A percentile compares a stretch with the other conserved stretches of the same genome.
These are phyloP conservation scores for Sarotherodon lohbergeri DNA, from an alignment of 2,113 vertebrate genomes.

Conservation along the genomic window DNA sequence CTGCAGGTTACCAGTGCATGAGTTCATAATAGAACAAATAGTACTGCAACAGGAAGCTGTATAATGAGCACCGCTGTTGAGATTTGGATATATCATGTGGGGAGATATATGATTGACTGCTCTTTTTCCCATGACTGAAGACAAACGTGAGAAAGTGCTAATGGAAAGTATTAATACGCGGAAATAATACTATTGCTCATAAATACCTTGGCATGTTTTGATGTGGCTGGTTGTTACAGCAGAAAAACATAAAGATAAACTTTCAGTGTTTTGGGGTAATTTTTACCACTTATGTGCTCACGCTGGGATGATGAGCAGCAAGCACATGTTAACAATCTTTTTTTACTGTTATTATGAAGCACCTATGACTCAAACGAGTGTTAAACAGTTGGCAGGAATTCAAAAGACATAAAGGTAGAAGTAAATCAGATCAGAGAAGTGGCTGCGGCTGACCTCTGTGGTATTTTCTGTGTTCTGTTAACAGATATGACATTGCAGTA, in stretches of 20 bases:
- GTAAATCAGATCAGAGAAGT: not conserved
- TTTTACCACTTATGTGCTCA: not conserved
- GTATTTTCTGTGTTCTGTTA: not conserved
- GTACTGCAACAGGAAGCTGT: not conserved
- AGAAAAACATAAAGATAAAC: not conserved
- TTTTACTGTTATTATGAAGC: not conserved
- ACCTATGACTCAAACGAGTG: not conserved
- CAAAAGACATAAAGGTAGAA: conserved; percentile 1
- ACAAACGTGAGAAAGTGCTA: not conserved
- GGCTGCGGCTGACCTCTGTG: not conserved
- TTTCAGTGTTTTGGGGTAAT: not conserved
- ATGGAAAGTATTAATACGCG: not conserved
- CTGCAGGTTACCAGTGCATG: conserved; percentile 16
- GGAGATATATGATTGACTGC: not conserved
- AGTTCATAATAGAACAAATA: conserved; percentile 15
- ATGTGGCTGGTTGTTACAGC: not conserved
- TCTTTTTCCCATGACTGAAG: not conserved
- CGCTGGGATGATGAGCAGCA: not conserved
- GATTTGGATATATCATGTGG: not conserved
- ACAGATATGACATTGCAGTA: not conserved
- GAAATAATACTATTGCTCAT: not conserved
- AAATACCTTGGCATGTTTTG: not conserved
- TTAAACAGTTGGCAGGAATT: not conserved
- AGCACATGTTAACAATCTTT: not conserved
- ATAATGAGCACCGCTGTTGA: not conserved